These are phyloP conservation scores for Blastomussa wellsi DNA, from an alignment of 92 coral and sea anemone genomes.

Conservation along the genomic window DNA sequence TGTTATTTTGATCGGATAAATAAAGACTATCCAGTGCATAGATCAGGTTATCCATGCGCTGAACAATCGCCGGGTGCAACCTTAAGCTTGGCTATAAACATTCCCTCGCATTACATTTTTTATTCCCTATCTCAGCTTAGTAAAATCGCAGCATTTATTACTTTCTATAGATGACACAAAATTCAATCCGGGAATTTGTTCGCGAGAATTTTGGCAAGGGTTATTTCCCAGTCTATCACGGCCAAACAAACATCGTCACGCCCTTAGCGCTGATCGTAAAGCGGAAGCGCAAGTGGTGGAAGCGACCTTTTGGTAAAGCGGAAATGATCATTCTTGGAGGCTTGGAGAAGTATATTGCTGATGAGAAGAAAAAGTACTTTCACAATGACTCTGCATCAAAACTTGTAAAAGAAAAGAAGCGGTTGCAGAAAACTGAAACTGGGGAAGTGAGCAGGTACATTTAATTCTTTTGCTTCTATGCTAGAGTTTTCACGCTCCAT, in stretches of 20 bases:
- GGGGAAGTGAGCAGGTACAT: slow-evolving; percentile 29
- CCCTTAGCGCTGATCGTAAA: slow-evolving; percentile 43
- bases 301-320: slow-evolving; percentile 58
- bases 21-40: too few species aligned
- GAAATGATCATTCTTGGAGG: slow-evolving; percentile 48
- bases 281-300: slow-evolving; percentile 65
- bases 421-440: slow-evolving; percentile 49
- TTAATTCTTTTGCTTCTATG: neutral
- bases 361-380: slow-evolving; percentile 14
- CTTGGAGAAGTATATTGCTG: slow-evolving; percentile 44
- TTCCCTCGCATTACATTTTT: too few species aligned
- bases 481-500: neutral
- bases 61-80: too few species aligned
- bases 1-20: too few species aligned
- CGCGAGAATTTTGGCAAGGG: slow-evolving; percentile 58
- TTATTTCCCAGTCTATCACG: slow-evolving; percentile 64
- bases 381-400: slow-evolving; percentile 11
- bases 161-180: slow-evolving; percentile 23
- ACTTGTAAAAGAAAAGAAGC: slow-evolving; percentile 28
- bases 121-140: neutral
- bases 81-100: too few species aligned
- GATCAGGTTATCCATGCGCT: too few species aligned
- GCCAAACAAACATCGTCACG: slow-evolving; percentile 35
- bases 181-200: slow-evolving; percentile 39
- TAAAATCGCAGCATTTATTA: neutral